Evolutionary conservation across 2,888 invertebrate species (phyloP).

Genomic region (Microctonus hyperodae): DNA sequence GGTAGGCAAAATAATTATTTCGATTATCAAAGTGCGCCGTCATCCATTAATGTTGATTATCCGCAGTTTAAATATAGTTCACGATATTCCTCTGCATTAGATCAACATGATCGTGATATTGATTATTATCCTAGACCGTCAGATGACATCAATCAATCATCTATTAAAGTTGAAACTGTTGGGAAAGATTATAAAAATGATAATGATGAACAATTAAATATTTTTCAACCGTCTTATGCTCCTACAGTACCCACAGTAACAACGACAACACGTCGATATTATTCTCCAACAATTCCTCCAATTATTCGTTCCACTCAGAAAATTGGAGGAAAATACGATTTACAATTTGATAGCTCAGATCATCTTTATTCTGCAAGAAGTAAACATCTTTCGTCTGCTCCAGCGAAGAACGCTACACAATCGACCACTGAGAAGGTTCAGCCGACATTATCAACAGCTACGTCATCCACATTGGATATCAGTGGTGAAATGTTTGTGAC

Average conservation of each 20-base stretch:
- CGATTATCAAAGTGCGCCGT: conserved; percentile 38
- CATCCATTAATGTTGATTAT: conserved; percentile 30
- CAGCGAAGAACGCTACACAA: not conserved
- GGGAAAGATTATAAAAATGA: conserved; percentile 35
- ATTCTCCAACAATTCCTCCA: conserved; percentile 56
- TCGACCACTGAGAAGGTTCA: not conserved
- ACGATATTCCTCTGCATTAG: conserved; percentile 15
- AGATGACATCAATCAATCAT: conserved; percentile 17
- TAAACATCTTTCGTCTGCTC: conserved; percentile 8
- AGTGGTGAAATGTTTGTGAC: not conserved
- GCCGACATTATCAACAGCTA: not conserved
- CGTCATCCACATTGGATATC: not conserved
- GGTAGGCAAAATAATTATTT: conserved; percentile 41
- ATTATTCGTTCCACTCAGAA: conserved; percentile 38
- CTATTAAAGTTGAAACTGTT: conserved; percentile 35
- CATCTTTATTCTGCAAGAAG: conserved; percentile 47
- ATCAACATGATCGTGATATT: conserved; percentile 37
- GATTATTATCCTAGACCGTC: conserved; percentile 38
- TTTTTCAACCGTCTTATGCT: conserved; percentile 53
- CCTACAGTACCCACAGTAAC: conserved; percentile 58
- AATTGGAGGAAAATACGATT: conserved; percentile 47
- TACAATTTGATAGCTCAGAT: conserved; percentile 50
- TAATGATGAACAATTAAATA: conserved; percentile 37
- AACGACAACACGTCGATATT: conserved; percentile 53
- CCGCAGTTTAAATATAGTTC: conserved; percentile 37